These are phyloP conservation scores for Punctoribates punctum DNA, from an alignment of 2,888 invertebrate species.

Conservation along the genomic window DNA sequence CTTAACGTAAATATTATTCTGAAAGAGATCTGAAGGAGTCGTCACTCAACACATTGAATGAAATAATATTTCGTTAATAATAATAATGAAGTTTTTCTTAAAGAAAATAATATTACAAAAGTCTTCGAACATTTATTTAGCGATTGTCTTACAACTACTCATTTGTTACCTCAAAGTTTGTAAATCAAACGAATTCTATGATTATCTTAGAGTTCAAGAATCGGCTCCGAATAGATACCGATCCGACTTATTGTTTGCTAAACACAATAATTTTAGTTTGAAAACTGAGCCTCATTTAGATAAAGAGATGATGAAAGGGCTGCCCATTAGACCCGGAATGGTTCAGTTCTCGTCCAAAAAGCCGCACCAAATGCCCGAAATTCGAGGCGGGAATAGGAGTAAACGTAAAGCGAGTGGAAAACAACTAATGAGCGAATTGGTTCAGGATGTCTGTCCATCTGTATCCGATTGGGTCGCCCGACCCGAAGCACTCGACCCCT, in stretches of 20 bases:
- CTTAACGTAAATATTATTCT: background rate
- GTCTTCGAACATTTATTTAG: background rate
- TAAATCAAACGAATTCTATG: background rate
- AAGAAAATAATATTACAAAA: background rate
- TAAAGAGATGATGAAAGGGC: background rate
- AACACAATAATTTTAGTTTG: background rate
- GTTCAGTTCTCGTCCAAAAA: slow-evolving; percentile 24
- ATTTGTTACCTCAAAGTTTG: slow-evolving; percentile 4
- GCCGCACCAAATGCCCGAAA: background rate
- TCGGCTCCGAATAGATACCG: background rate
- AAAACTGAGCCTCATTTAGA: background rate
- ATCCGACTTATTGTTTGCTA: background rate
- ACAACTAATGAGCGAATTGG: slow-evolving; percentile 3
- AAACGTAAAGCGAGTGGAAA: background rate
- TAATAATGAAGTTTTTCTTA: slow-evolving; percentile 8
- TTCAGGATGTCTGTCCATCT: slow-evolving; percentile 45
- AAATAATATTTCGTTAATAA: background rate
- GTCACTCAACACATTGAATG: background rate
- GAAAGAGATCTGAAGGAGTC: background rate
- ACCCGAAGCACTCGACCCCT: slow-evolving; percentile 44
- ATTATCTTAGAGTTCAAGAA: background rate
- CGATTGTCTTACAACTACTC: background rate
- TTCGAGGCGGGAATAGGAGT: background rate
- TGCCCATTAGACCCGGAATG: slow-evolving; percentile 33
- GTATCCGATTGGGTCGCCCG: slow-evolving; percentile 44